Evolutionary conservation across 2,888 invertebrate species (phyloP).

Genomic region (Cryptus armator): DNA sequence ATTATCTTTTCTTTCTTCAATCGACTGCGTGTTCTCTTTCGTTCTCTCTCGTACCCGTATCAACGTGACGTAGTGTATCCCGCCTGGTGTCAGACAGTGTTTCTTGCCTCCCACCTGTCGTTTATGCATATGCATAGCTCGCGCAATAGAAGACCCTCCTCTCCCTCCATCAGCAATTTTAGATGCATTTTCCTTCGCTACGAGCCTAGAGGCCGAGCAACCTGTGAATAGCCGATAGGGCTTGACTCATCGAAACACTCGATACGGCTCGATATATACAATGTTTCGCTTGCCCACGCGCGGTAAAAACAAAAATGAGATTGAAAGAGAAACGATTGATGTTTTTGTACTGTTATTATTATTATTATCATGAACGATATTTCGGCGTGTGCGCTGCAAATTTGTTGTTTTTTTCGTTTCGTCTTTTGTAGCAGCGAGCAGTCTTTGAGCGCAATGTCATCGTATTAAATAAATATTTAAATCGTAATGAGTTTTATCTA

Average conservation of each 20-base stretch:
- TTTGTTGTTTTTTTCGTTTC: neutral
- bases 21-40: constrained; percentile 2
- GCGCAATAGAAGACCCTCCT: neutral
- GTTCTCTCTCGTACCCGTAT: neutral
- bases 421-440: neutral
- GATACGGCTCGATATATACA: constrained; percentile 33
- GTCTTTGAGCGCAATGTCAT: constrained; percentile 18
- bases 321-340: neutral
- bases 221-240: constrained; percentile 16
- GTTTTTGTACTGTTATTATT: neutral
- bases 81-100: constrained; percentile 53
- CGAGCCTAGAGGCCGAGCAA: neutral
- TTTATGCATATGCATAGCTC: constrained; percentile 10
- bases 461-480: constrained; percentile 4
- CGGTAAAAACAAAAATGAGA: neutral
- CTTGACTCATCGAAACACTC: constrained; percentile 22
- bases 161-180: constrained; percentile 5
- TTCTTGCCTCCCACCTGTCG: constrained; percentile 63
- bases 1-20: constrained; percentile 1
- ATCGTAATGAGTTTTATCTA: constrained; percentile 51
- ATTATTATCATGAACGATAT: neutral
- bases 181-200: constrained; percentile 16
- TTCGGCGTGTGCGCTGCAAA: constrained; percentile 5
- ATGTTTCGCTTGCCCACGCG: neutral
- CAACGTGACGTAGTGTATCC: constrained; percentile 40